Evolutionary conservation across 2,797 vertebrate genomes (phyloP).

Genomic region (Sebastes alutus): DNA sequence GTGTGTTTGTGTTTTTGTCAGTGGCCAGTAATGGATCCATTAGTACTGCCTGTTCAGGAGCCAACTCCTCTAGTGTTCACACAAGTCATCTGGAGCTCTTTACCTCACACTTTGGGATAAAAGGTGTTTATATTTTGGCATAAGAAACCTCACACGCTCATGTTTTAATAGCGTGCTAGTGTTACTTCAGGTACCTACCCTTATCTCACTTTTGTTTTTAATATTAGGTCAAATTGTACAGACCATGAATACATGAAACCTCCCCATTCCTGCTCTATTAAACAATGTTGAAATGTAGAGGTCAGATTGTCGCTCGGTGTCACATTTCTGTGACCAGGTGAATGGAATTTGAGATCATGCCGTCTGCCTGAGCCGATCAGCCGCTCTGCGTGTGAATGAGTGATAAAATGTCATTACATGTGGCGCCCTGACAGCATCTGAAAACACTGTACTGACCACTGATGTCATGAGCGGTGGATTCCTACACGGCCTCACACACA

Average conservation of each 20-base stretch:
- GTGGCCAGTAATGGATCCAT: not conserved
- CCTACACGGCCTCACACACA: conserved; percentile 11
- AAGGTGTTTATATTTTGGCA: not conserved
- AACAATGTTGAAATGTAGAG: conserved; percentile 42
- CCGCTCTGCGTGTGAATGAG: conserved; percentile 59
- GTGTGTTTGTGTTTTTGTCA: conserved; percentile 1
- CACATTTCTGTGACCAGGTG: conserved; percentile 74
- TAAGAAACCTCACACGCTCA: not conserved
- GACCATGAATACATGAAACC: conserved; percentile 7
- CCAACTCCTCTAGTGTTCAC: not conserved
- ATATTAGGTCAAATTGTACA: conserved; percentile 8
- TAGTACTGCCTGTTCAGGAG: not conserved
- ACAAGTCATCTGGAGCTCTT: not conserved
- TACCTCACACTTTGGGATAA: not conserved
- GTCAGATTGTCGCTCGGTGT: conserved; percentile 74
- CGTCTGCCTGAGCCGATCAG: conserved; percentile 54
- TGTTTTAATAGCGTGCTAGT: not conserved
- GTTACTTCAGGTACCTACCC: not conserved
- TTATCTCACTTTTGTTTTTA: not conserved
- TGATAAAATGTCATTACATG: conserved; percentile 69
- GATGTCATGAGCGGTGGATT: conserved; percentile 25
- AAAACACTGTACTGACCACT: conserved; percentile 28
- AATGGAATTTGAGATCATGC: conserved; percentile 77
- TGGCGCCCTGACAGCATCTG: conserved; percentile 37
- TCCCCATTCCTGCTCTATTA: not conserved